Base-by-base conservation (phyloP, 2,797 vertebrate species). In the Xiphorhynchus erythropygius region DNA sequence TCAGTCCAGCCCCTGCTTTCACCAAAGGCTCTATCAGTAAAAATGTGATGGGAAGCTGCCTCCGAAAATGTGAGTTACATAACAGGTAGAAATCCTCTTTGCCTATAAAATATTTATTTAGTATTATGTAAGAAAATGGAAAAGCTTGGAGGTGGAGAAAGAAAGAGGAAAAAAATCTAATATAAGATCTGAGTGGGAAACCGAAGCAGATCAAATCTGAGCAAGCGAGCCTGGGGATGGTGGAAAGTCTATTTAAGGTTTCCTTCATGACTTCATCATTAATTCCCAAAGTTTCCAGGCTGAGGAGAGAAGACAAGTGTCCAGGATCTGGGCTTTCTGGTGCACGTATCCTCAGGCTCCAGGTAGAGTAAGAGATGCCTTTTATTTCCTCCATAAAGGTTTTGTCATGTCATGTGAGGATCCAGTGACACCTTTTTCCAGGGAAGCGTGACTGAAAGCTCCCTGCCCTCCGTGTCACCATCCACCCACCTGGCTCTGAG, bases 111-210 rank as follows among this genome's bases (percentile, higher is more conserved):
- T 93, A 92, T 87, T 95, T 95, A 89, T 94, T 91, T 57, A 4
- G 49, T 55, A 71, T 95, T 94, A 91, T 55, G 75, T 92, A 96
- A 94, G 92, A 89, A 92, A 96, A 92, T 77, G 81, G 87, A 83
- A 93, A 62, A 80, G 57, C 87, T 89, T 87, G 75, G 90, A 92
- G 93, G 87, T 85, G 73, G 84, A 85, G 84, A 81, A 85, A 64
- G 87, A 89, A 89, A 84, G 67, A 52, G 56, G 57, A 39, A 76
- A 84, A 90, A 92, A 49, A 42, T 84, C 70, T 95, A 91, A 90
- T 52, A 77, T 71, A 90, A 95, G 90, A 89, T 80, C 74, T 62
- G 82, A 95, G 92, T 92, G 93, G 87, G 93, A 96, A 96, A 91
- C 60, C 2, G 52, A 79, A 93, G 65, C 52, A 83, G 71, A 87